Percentiles rank a stretch among this genome's conserved stretches.
These are phyloP conservation scores for Chironex yamaguchii DNA, from an alignment of 30 jellyfish, hydroid and myxozoan species.

Conservation along the genomic window DNA sequence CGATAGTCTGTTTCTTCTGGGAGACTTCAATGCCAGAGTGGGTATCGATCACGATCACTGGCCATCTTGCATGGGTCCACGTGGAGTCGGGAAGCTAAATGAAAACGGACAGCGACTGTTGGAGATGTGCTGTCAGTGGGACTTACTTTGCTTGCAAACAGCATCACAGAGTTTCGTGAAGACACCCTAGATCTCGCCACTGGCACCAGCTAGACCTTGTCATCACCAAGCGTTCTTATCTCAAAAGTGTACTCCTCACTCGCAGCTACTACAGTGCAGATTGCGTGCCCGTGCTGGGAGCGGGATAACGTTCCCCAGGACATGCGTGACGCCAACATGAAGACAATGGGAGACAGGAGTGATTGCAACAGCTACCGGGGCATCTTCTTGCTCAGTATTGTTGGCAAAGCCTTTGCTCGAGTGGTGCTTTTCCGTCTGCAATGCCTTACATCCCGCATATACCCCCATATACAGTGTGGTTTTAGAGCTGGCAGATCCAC, in stretches of 20 bases:
- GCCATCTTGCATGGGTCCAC: too few relatives aligned
- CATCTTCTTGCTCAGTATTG: constrained; percentile 18
- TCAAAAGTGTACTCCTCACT: background rate
- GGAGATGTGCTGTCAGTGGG: too few relatives aligned
- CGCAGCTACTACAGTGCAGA: constrained; percentile 65
- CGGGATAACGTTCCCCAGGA: background rate
- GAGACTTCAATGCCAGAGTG: too few relatives aligned
- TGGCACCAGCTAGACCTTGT: constrained; percentile 55
- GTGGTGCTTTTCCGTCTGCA: constrained; percentile 10
- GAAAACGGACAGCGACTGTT: too few relatives aligned
- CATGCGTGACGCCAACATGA: constrained; percentile 2
- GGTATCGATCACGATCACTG: too few relatives aligned
- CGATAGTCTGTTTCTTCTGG: too few relatives aligned
- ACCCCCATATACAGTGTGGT: constrained; percentile 30
- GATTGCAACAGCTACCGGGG: constrained; percentile 14
- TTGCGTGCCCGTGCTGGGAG: constrained; percentile 62
- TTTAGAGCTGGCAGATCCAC: constrained; percentile 1
- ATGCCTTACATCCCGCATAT: too few relatives aligned
- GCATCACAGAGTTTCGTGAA: constrained; percentile 33
- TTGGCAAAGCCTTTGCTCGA: constrained; percentile 15
- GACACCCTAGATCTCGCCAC: constrained; percentile 34
- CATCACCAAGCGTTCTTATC: background rate
- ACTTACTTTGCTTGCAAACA: constrained; percentile 17
- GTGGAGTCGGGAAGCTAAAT: too few relatives aligned
- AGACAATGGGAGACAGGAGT: background rate